Base-by-base conservation (phyloP, 2,888 invertebrate genomes). In the Coleophora deauratella region DNA sequence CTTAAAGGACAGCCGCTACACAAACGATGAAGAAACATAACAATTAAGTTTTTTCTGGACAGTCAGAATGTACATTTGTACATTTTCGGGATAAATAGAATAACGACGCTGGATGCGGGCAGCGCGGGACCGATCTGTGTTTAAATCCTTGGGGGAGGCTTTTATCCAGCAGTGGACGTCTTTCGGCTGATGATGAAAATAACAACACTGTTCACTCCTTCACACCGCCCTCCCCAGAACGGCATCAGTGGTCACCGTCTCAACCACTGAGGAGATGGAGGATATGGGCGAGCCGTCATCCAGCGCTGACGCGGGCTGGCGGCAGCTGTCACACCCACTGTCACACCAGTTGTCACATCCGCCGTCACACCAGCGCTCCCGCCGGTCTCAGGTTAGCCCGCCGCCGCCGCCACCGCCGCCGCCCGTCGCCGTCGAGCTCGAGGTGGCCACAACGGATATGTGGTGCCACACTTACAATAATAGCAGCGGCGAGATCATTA, bases 371-470 rank as follows among this genome's bases (percentile, higher is more conserved):
- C 55, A 60, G 45, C 59, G 51, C 42, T 60, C 45, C 37, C 43
- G 44, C 15, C 45, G 54, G 37, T 46, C 48, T 28, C 57, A 61
- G 70, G 60, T 61, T 57, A 63, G 62, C 55, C 59, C 67, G 37
- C 62, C 62, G 44, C 59, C 62, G 41, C 63, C 65, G 48, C 61
- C 62, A 40, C 62, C 62, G 40, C 59, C 64, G 46, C 71, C 76
- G 13, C 80, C 81, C 1, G 80, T 81, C 42, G 81, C 79, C 41
- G 75, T 80, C 35, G 82, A 82, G 47, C 72, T 81, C 1, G 82
- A 84, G 49, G 84, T 84, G 35, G 77, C 80, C 52, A 76, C 81
- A 56, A 79, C 81, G 6, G 77, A 82, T 42, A 80, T 73, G 65
- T 82, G 78, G 80, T 76, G 73, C 50, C 66, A 66, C 45, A 66